Conservation (phyloP, 2,888 invertebrate species). For the Ophion ellenae region DNA sequence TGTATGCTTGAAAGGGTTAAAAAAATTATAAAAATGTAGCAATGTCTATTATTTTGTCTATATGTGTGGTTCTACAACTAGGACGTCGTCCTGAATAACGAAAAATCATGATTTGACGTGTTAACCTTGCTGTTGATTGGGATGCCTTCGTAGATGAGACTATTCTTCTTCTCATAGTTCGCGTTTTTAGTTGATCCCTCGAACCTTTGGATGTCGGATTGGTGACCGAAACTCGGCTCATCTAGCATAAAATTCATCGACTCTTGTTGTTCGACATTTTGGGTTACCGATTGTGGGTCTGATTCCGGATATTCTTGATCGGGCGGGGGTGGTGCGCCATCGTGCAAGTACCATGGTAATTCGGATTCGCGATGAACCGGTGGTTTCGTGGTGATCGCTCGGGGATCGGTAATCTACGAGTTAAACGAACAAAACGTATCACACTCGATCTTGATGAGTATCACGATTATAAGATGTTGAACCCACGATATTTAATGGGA, state of each 20-base stretch:
- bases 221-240: neutral
- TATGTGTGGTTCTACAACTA: neutral
- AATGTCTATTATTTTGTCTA: neutral
- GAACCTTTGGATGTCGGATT: neutral
- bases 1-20: no score
- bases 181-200: constrained; percentile 21
- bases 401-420: constrained; percentile 73
- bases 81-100: neutral
- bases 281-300: constrained; percentile 1
- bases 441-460: no score
- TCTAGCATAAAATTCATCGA: constrained; percentile 33
- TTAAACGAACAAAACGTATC: constrained; percentile 8
- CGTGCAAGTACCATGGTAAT: constrained; percentile 68
- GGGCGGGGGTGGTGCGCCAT: constrained; percentile 54
- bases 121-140: constrained; percentile 73
- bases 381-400: constrained; percentile 71
- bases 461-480: no score
- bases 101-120: neutral
- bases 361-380: constrained; percentile 70
- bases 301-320: constrained; percentile 27
- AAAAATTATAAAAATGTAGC: no score
- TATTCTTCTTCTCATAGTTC: constrained; percentile 53
- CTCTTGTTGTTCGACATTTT: constrained; percentile 22
- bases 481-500: neutral
- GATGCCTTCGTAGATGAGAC: constrained; percentile 74